These are phyloP conservation scores for Eupristina koningsbergeri DNA, from an alignment of 1,140 invertebrate species.

Conservation along the genomic window DNA sequence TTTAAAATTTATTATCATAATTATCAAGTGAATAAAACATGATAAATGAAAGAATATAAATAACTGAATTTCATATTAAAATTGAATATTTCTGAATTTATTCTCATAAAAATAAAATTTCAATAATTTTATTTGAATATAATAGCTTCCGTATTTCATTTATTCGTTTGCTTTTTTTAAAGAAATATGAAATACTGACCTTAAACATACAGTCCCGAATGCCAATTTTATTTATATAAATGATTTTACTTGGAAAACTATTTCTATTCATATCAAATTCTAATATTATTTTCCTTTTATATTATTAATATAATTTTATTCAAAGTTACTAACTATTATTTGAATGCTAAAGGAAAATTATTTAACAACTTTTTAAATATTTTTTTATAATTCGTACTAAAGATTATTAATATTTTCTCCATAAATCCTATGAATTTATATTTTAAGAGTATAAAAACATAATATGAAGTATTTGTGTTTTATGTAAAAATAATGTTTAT, in stretches of 20 bases:
- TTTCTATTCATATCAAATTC: not conserved
- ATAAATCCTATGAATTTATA: no score
- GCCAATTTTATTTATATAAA: not conserved
- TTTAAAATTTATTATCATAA: not conserved
- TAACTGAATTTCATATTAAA: not conserved
- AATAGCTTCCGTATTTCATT: not conserved
- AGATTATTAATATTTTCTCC: no score
- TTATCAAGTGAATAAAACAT: not conserved
- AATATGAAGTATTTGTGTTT: no score
- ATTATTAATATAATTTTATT: no score
- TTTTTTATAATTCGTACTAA: no score
- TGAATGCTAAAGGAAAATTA: no score
- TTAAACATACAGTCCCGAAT: not conserved
- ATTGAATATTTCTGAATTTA: no score
- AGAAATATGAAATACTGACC: not conserved
- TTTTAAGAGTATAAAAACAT: no score
- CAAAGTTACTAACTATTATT: no score
- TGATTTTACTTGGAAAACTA: not conserved
- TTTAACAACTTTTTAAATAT: no score
- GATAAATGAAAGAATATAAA: not conserved
- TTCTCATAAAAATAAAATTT: not conserved
- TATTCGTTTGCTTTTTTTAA: not conserved
- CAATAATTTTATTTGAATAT: not conserved
- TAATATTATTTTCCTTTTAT: not conserved
- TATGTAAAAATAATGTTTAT: no score